Evolutionary conservation across 2,113 vertebrate species (phyloP), one percentile per base, ranked within the genome.

Genomic region (Sceloporus tristichus): DNA sequence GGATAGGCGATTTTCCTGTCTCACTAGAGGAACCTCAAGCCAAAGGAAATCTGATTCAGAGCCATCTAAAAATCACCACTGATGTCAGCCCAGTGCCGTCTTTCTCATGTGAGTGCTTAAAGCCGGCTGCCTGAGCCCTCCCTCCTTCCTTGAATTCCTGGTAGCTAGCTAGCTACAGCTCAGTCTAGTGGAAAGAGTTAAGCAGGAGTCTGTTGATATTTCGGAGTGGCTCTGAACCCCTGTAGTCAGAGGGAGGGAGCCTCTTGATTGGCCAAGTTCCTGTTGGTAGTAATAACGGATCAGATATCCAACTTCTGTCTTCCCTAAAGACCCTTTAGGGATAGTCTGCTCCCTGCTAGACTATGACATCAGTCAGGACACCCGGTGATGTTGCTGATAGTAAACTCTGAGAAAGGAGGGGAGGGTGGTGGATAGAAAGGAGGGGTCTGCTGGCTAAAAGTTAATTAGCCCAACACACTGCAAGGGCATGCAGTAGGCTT

Each of bases 341-440:
- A 94, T 94, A 91, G 95, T 95, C 88, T 76, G 86, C 94, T 95
- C 93, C 92, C 95, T 19, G 90, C 96, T 96, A 92, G 96, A 95
- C 94, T 92, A 95, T 97, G 97, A 97, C 96, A 97, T 97, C 97
- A 97, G 96, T 90, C 95, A 91, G 95, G 96, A 96, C 96, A 96
- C 95, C 95, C 95, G 88, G 94, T 93, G 95, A 94, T 96, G 94
- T 94, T 94, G 94, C 95, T 82, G 96, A 93, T 89, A 94, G 96
- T 94, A 90, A 96, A 95, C 91, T 88, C 86, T 21, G 89, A 87
- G 94, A 85, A 25, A 96, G 95, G 97, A 82, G 86, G 86, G 79
- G 86, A 87, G 79, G 71, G 79, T 85, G 70, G 21, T 70, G 79
- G 42, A 82, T n/a, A 87, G 97, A 82, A 87, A 87, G 97, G 97